Conservation (phyloP, 2,888 invertebrate species). For the Leucophora obtusa region DNA sequence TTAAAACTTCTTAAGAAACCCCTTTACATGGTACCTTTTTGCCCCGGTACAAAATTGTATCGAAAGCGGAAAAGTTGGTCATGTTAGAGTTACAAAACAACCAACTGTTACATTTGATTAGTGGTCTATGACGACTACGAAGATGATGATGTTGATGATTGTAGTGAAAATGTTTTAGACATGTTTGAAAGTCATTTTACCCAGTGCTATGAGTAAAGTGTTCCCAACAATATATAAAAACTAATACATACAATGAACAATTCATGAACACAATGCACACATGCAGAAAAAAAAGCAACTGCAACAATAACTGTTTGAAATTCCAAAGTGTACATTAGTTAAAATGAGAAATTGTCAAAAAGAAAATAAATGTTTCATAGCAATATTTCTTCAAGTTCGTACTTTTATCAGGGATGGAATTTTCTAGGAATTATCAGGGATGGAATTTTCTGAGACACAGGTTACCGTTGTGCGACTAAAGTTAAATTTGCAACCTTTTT, state of each 20-base stretch:
- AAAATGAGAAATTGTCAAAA: conserved; percentile 37
- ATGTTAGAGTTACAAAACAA: no score
- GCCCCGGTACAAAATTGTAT: no score
- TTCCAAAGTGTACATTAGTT: conserved; percentile 37
- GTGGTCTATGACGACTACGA: not conserved
- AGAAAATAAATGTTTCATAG: conserved; percentile 30
- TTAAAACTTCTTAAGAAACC: no score
- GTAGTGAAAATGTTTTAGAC: conserved; percentile 18
- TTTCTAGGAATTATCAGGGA: no score
- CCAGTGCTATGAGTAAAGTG: conserved; percentile 8
- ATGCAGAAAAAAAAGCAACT: conserved; percentile 2
- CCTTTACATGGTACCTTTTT: no score
- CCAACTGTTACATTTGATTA: not conserved
- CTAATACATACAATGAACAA: not conserved
- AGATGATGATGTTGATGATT: conserved; percentile 22
- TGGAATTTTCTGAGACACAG: no score
- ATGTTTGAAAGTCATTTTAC: conserved; percentile 43
- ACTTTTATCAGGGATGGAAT: no score
- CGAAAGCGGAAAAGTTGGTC: no score
- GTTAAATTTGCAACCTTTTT: no score
- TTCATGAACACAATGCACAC: not conserved
- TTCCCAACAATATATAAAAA: not conserved
- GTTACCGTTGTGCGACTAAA: no score
- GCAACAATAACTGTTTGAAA: conserved; percentile 28
- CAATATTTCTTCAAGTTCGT: not conserved